A percentile compares a stretch with the other conserved stretches of the same genome.
Evolutionary conservation across 2,113 vertebrate species (phyloP).

Genomic region (Oceanodroma tethys): DNA sequence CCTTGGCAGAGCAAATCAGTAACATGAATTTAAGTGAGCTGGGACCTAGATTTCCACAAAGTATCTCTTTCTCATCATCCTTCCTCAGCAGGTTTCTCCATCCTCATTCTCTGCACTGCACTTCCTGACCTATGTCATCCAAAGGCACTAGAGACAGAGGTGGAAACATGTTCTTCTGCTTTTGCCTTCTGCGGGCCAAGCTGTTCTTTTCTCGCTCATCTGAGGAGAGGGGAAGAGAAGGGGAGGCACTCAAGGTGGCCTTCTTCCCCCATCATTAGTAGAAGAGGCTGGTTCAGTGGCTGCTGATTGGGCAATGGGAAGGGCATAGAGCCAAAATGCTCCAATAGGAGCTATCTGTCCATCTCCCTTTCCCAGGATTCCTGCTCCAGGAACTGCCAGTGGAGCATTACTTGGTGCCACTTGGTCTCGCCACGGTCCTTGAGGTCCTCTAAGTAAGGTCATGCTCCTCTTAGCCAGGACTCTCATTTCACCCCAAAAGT

Average conservation of each 20-base stretch:
- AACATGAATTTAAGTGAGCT: slow-evolving; percentile 16
- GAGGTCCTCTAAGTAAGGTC: slow-evolving; percentile 47
- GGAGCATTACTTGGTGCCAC: slow-evolving; percentile 20
- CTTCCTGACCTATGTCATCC: neutral
- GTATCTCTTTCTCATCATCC: neutral
- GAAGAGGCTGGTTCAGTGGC: neutral
- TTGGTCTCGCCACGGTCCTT: slow-evolving; percentile 27
- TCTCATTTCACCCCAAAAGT: slow-evolving; percentile 50
- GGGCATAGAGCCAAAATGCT: slow-evolving; percentile 7
- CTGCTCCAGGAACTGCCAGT: slow-evolving; percentile 26
- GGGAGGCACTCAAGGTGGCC: neutral
- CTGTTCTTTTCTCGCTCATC: neutral
- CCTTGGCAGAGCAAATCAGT: slow-evolving; percentile 29
- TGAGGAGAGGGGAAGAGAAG: neutral
- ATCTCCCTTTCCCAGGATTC: slow-evolving; percentile 6
- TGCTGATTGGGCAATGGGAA: neutral
- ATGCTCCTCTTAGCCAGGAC: slow-evolving; percentile 42
- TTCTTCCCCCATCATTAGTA: neutral
- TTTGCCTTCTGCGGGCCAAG: neutral
- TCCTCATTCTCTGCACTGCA: neutral
- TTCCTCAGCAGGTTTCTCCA: slow-evolving; percentile 9
- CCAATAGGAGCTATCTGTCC: slow-evolving; percentile 22
- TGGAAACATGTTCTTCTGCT: neutral
- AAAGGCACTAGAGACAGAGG: slow-evolving; percentile 2
- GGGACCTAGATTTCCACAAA: slow-evolving; percentile 6